Evolutionary conservation across 2,797 vertebrate genomes (phyloP), one percentile per base, ranked within the genome.

Genomic region (Catostomus latipinnis): DNA sequence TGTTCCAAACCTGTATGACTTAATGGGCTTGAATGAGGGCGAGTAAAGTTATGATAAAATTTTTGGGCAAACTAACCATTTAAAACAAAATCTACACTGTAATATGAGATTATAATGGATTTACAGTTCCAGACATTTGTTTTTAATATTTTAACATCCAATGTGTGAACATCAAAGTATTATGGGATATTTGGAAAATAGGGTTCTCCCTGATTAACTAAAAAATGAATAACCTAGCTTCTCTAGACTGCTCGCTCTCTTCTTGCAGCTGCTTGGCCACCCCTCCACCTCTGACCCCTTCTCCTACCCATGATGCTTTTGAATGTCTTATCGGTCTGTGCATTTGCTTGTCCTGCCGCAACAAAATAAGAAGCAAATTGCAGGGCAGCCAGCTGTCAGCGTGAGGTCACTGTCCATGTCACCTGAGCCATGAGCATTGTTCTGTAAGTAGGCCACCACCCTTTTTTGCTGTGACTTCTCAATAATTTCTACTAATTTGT

Each of bases 391-490:
- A 88, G 87, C 94, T 95, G 95, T 93, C 94, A 95, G 95, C 95
- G 94, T 95, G 95, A 94, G 96, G 96, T 96, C 96, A 96, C 96
- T 95, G 96, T 96, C 92, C 96, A 96, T 96, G 96, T 93, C 94
- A 95, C 95, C 95, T 89, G 93, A 94, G 93, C 93, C 94, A 90
- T 95, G 95, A 93, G 91, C 94, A 90, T 92, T 94, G 95, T 94
- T 96, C 95, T 96, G 97, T 98, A 99, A 98, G 98, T 99, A 99
- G 97, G 96, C 95, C 92, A 94, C 93, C 92, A 91, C 92, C 93
- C 94, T 96, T 94, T 95, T 92, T 95, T 92, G 93, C 88, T 96
- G 93, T 92, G 93, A 92, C 86, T 91, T 86, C 74, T 86, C 63
- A 46, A 83, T 83, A 46, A 74, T 78, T 83, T 84, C 66, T 80